A percentile compares a stretch with the other conserved stretches of the same genome.
These are phyloP conservation scores for Pseudeuparius sepicola DNA, from an alignment of 2,888 invertebrate species.

Conservation along the genomic window DNA sequence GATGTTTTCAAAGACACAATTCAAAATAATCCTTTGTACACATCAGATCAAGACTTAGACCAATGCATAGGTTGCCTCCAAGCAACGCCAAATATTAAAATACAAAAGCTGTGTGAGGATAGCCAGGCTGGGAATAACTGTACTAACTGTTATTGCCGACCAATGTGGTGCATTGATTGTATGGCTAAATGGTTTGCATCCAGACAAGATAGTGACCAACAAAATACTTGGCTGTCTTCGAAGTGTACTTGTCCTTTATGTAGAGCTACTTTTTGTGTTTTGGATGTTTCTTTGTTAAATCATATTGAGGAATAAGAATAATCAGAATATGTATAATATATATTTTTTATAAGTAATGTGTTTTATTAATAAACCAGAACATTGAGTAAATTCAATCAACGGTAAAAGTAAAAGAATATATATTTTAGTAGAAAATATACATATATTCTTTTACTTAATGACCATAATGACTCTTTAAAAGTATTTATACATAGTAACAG, in stretches of 20 bases:
- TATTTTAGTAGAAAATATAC: no score
- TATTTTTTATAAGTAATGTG: no score
- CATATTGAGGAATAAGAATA: slow-evolving; percentile 13
- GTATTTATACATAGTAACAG: no score
- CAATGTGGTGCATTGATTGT: slow-evolving; percentile 84
- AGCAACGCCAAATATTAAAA: slow-evolving; percentile 64
- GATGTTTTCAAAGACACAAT: slow-evolving; percentile 72
- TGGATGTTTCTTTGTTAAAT: slow-evolving; percentile 56
- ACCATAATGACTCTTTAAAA: no score
- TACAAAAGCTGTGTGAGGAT: slow-evolving; percentile 55
- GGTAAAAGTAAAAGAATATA: no score
- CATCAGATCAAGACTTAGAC: slow-evolving; percentile 56
- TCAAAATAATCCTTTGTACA: slow-evolving; percentile 54
- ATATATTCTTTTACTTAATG: no score
- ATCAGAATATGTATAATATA: no score
- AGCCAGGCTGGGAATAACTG: slow-evolving; percentile 40
- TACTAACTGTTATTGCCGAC: slow-evolving; percentile 61
- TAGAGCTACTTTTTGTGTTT: slow-evolving; percentile 71
- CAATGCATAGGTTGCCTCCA: slow-evolving; percentile 86
- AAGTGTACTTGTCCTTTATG: slow-evolving; percentile 86
- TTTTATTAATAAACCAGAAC: no score
- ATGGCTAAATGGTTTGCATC: slow-evolving; percentile 84
- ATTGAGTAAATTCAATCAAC: no score
- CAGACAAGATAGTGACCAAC: slow-evolving; percentile 58
- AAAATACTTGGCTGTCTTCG: slow-evolving; percentile 67